phyloP scores from a whole-genome alignment of 2,113 vertebrate species.

The Pollachius pollachius region DNA sequence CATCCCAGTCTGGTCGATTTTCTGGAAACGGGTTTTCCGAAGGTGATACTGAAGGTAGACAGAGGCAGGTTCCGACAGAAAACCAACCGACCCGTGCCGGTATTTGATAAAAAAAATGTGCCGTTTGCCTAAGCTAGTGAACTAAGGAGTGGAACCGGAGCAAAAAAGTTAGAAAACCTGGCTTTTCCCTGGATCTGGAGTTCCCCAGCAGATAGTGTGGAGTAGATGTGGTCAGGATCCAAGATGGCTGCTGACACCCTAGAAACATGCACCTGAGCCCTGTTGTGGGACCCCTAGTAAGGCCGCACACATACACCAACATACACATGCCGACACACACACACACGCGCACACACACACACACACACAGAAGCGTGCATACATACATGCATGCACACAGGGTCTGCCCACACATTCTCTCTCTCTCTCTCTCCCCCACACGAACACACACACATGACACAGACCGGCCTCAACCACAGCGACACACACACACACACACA shows the following conservation, averaged over 20 bases:
- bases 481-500: background rate
- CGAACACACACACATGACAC: conserved; percentile 1
- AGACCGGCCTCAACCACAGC: no score
- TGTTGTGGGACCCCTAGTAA: conserved; percentile 36
- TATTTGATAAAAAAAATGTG: background rate
- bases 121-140: background rate
- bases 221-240: no score
- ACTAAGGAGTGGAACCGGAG: background rate
- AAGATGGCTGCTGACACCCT: no score
- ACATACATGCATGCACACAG: background rate
- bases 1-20: no score
- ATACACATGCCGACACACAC: conserved; percentile 30
- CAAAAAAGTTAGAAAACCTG: no score
- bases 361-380: background rate
- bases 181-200: no score
- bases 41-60: no score
- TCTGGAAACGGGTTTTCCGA: no score
- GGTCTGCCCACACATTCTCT: conserved; percentile 27
- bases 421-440: background rate
- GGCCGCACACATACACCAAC: conserved; percentile 34
- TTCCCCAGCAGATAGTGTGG: no score
- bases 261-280: conserved; percentile 54
- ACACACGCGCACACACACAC: conserved; percentile 2
- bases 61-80: no score
- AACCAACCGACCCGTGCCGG: no score